Evolutionary conservation across 2,113 vertebrate species (phyloP), one percentile per base, ranked within the genome.

Genomic region (Limnothrissa miodon): DNA sequence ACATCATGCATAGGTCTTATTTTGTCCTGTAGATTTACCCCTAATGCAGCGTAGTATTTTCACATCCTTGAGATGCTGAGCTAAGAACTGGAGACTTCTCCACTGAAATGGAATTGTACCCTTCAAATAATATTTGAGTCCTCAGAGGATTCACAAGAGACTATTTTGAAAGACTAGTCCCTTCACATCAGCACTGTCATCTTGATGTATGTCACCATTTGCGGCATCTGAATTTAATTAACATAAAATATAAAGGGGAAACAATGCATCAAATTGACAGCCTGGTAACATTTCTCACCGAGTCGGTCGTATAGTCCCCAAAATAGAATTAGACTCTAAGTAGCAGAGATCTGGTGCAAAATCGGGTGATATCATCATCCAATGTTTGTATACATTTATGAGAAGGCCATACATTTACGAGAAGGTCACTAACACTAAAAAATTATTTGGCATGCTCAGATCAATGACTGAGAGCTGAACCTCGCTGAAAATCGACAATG

Each of bases 221-320:
- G 80, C 83, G 53, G 80, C 44, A 39, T 87, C 80, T 83, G 84
- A 85, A 87, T 85, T 85, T 33, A 85, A 87, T 87, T 87, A 87
- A 85, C 81, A 87, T 83, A 82, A 83, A 85, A 82, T 82, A 66
- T 85, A 81, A 62, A 39, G 45, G 70, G 62, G 79, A 83, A 85
- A 87, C 84, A 82, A 87, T 87, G 56, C 74, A 85, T 87, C 86
- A 87, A 83, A 80, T 59, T 83, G 84, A 85, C 86, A 83, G 25
- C 36, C 66, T 13, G 9, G 66, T 15, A 5, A 17, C 33, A 74
- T 74, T 15, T 74, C 15, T 74, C 11, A 3, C 1, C 10, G 1
- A 66, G 33, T 74, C 66, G 33, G 66, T 5, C 29, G 21, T 56
- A 21, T 56, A 6, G 15, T 66, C 25, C 29, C 25, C 59, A 66